Conservation (phyloP, 2,113 vertebrate genomes). For the Centropristis striata region DNA sequence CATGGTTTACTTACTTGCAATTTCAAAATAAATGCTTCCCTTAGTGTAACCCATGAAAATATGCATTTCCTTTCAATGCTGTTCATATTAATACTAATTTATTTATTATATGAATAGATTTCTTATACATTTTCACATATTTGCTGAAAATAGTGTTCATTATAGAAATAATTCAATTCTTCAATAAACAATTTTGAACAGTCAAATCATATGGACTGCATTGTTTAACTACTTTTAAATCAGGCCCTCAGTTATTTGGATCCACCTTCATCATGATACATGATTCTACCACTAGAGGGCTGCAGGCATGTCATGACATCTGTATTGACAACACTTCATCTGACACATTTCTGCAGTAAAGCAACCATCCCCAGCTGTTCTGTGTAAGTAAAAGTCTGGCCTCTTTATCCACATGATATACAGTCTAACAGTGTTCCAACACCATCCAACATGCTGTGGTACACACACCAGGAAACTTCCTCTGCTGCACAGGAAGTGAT, state of each 20-base stretch:
- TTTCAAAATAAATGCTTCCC: background rate
- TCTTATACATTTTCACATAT: background rate
- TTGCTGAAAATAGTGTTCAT: background rate
- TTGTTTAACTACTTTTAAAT: background rate
- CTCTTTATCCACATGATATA: background rate
- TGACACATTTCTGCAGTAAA: background rate
- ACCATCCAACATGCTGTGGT: background rate
- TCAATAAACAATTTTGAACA: background rate
- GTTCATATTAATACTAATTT: background rate
- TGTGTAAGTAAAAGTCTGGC: background rate
- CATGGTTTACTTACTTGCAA: too few species aligned
- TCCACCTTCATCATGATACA: background rate
- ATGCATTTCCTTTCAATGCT: background rate
- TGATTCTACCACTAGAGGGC: conserved; percentile 45
- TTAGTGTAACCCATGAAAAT: background rate
- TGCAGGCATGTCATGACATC: conserved; percentile 2
- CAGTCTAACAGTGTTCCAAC: background rate
- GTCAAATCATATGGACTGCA: background rate
- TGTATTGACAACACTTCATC: conserved; percentile 1
- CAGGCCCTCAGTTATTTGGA: background rate
- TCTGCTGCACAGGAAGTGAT: conserved; percentile 22
- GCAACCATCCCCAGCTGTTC: background rate
- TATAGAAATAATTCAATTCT: background rate
- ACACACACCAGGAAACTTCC: conserved; percentile 6
- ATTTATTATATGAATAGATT: background rate